Base-by-base conservation (phyloP, 2,888 invertebrate species). In the Dendrolimus pini region DNA sequence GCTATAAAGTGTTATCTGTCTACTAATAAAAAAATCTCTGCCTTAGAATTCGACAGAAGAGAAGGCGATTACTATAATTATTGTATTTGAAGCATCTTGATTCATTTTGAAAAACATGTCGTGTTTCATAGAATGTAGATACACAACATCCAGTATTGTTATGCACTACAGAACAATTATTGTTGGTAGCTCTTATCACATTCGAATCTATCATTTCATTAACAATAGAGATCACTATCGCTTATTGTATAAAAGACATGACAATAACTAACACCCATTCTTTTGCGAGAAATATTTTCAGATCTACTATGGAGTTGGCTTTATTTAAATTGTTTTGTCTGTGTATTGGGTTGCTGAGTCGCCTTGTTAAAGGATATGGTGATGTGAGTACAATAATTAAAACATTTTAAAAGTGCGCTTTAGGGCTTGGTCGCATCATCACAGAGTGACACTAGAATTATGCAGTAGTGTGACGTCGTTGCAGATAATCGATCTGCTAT, bases 181-280 rank as follows among this genome's bases (percentile, higher is more conserved):
- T 65, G 57, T 42, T 30, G 30, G 3, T 30, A 30, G 6, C 30
- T 30, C 55, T 41, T 58, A 54, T 67, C 59, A 62, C 65, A 59
- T 60, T 59, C 9, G 41, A 61, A 68, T 65, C 67, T 61, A 59
- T 55, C 60, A 59, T 67, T 61, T 64, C 54, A 41, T 54, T 18
- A 52, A 71, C 69, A 69, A 66, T 64, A 60, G 13, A 67, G 78
- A 79, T 81, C 42, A 47, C n/a, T 74, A 80, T 80, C 78, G 42
- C 2, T 7, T n/a, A 42, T 55, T 42, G 60, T 80, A 80, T 80
- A 80, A 67, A 78, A 74, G 9, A 47, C 9, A 47, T 12, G 9
- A 9, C 47, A 47, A 10, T 47, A 47, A 12, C 30, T 30, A 47
- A 47, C 9, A 47, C 47, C 9, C 41, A 47, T 12, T 47, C 47